phyloP scores from a whole-genome alignment of 2,888 invertebrate genomes.

The Toxonevra muliebris region DNA sequence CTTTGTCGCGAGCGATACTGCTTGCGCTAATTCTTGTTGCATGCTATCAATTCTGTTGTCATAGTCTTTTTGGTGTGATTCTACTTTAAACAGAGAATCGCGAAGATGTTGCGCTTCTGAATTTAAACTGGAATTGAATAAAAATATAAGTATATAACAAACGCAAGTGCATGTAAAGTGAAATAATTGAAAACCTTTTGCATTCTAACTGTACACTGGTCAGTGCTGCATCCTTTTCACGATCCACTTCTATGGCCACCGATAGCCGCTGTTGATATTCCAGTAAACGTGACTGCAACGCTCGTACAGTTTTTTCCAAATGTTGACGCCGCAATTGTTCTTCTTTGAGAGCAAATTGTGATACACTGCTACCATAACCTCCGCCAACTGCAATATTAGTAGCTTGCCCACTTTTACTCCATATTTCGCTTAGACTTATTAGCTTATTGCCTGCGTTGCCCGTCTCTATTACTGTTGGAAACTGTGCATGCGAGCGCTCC shows the following conservation, averaged over 20 bases:
- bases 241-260: slow-evolving; percentile 80
- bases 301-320: slow-evolving; percentile 77
- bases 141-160: background rate
- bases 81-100: slow-evolving; percentile 50
- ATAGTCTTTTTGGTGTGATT: slow-evolving; percentile 59
- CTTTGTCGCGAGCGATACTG: slow-evolving; percentile 74
- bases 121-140: slow-evolving; percentile 42
- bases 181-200: slow-evolving; percentile 62
- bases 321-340: slow-evolving; percentile 81
- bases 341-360: slow-evolving; percentile 70
- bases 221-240: slow-evolving; percentile 77
- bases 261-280: slow-evolving; percentile 83
- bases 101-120: slow-evolving; percentile 50
- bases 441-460: slow-evolving; percentile 43
- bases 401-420: slow-evolving; percentile 58
- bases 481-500: slow-evolving; percentile 4
- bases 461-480: background rate
- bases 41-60: slow-evolving; percentile 69
- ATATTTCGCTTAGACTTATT: slow-evolving; percentile 62
- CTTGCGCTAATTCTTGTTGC: slow-evolving; percentile 78
- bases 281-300: slow-evolving; percentile 76
- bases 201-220: slow-evolving; percentile 73
- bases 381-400: slow-evolving; percentile 39
- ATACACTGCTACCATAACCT: slow-evolving; percentile 32
- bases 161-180: background rate